Evolutionary conservation across 2,888 invertebrate genomes (phyloP).

Genomic region (Phragmatobia fuliginosa): DNA sequence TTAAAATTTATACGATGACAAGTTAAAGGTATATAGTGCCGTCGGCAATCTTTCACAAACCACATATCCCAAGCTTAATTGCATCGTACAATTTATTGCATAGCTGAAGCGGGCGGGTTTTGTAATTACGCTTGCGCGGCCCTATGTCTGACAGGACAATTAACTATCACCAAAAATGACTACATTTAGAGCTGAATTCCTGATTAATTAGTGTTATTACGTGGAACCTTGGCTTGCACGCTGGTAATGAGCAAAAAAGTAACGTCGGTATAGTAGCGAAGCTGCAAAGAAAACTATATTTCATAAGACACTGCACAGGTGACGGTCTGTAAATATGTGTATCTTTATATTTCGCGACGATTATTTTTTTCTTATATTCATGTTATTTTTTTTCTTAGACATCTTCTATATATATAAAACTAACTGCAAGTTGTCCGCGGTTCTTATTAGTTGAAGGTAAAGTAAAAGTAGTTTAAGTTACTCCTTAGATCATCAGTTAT

Average conservation of each 20-base stretch:
- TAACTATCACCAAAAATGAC: slow-evolving; percentile 59
- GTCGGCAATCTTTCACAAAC: slow-evolving; percentile 52
- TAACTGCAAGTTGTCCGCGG: too few species aligned
- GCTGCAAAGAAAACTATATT: background rate
- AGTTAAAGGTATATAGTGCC: slow-evolving; percentile 49
- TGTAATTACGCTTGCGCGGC: slow-evolving; percentile 62
- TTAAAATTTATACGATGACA: slow-evolving; percentile 55
- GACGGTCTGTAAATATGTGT: background rate
- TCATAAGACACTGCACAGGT: background rate
- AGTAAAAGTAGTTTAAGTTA: too few species aligned
- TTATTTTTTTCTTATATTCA: too few species aligned
- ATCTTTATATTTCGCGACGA: too few species aligned
- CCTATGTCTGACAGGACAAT: slow-evolving; percentile 61
- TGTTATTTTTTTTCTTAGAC: too few species aligned
- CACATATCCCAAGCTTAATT: slow-evolving; percentile 67
- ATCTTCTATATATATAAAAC: too few species aligned
- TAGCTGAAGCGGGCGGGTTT: slow-evolving; percentile 61
- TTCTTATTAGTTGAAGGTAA: too few species aligned
- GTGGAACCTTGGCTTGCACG: background rate
- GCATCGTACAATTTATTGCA: slow-evolving; percentile 71
- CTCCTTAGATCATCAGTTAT: too few species aligned
- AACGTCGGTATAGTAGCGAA: background rate
- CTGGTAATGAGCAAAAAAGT: background rate
- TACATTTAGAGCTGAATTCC: slow-evolving; percentile 33
- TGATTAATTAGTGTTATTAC: slow-evolving; percentile 28